These are phyloP conservation scores for Pygoscelis adeliae DNA, from an alignment of 2,113 vertebrate species.

Conservation along the genomic window DNA sequence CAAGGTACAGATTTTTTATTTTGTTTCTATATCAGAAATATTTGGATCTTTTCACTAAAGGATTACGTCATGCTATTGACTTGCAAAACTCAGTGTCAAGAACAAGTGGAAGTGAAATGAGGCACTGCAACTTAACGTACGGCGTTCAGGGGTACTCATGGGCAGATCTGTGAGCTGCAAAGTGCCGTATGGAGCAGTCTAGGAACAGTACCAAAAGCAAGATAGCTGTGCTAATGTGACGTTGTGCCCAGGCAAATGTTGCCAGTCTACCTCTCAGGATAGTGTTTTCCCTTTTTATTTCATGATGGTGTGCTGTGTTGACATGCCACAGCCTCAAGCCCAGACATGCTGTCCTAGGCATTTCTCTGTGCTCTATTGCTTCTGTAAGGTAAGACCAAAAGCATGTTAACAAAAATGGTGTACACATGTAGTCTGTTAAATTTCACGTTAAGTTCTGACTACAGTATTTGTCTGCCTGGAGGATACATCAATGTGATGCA, in stretches of 20 bases:
- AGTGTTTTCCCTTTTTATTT: not conserved
- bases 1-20: not conserved
- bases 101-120: not conserved
- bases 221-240: not conserved
- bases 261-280: not conserved
- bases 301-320: not conserved
- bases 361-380: not conserved
- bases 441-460: not conserved
- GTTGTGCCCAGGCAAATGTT: not conserved
- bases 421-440: not conserved
- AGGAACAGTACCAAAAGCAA: not conserved
- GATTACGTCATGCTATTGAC: not conserved
- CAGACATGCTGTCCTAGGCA: not conserved
- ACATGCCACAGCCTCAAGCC: not conserved
- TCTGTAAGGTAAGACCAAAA: not conserved
- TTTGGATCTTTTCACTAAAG: not conserved
- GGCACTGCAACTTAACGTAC: fast-evolving
- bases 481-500: not conserved
- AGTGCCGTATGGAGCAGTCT: fast-evolving
- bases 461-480: not conserved
- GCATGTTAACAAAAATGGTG: not conserved
- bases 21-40: not conserved
- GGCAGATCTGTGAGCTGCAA: not conserved
- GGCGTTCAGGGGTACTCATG: not conserved
- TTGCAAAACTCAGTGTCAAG: not conserved